A percentile compares a stretch with the other conserved stretches of the same genome.
Evolutionary conservation across 2,888 invertebrate genomes (phyloP).

Genomic region (Halictus ligatus): DNA sequence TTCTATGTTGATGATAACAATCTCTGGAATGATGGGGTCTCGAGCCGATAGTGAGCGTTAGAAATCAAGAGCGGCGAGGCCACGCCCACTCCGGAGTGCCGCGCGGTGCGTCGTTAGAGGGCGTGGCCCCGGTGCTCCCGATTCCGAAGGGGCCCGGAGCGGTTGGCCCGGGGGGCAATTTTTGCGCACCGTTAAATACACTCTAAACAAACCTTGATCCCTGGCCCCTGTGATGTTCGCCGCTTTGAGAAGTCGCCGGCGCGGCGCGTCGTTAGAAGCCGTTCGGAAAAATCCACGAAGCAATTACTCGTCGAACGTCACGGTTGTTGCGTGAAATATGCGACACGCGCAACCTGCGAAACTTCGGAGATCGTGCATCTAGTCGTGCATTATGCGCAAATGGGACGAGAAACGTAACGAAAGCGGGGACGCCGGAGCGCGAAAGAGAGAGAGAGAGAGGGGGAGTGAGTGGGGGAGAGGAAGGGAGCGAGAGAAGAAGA

Average conservation of each 20-base stretch:
- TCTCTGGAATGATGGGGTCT: background rate
- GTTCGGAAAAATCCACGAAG: background rate
- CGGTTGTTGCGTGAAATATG: constrained; percentile 4
- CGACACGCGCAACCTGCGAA: constrained; percentile 38
- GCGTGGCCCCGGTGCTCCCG: background rate
- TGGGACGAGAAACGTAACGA: constrained; percentile 38
- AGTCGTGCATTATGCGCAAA: constrained; percentile 50
- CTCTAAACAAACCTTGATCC: background rate
- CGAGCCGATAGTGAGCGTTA: background rate
- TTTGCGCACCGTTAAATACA: background rate
- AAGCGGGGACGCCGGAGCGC: constrained; percentile 11
- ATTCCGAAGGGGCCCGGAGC: background rate
- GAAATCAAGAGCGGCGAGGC: background rate
- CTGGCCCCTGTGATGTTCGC: background rate
- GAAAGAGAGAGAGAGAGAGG: background rate
- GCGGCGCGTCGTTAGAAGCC: background rate
- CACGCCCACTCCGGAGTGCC: background rate
- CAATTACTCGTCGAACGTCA: background rate
- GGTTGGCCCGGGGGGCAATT: background rate
- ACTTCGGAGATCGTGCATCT: constrained; percentile 47
- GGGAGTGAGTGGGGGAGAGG: background rate
- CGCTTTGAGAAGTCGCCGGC: background rate
- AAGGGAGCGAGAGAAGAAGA: background rate
- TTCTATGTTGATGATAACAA: background rate
- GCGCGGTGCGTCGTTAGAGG: background rate